Conservation (phyloP, 2,797 vertebrate species). For the Tenualosa ilisha region DNA sequence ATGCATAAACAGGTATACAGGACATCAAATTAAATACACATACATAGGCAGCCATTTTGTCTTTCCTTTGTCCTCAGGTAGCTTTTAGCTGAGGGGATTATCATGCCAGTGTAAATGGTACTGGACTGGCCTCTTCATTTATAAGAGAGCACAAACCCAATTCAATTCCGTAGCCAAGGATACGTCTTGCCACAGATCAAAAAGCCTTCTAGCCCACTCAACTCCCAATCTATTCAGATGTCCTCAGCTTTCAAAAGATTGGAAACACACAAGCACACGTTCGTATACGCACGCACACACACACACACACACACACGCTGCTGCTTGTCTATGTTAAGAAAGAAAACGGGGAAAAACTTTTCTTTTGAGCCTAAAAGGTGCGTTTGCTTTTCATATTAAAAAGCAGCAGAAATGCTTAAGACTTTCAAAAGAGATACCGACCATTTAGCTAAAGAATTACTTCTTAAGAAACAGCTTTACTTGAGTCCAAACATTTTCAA, state of each 20-base stretch:
- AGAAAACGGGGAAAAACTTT: not conserved
- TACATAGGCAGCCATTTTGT: not conserved
- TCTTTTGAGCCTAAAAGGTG: not conserved
- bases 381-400: not conserved
- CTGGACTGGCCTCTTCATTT: not conserved
- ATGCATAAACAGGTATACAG: no score
- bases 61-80: not conserved
- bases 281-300: not conserved
- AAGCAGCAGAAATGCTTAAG: not conserved
- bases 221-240: not conserved
- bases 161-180: not conserved
- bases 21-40: not conserved
- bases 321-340: not conserved
- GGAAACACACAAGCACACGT: not conserved
- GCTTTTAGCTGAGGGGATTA: not conserved
- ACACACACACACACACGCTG: not conserved
- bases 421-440: not conserved
- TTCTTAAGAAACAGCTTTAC: not conserved
- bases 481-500: not conserved
- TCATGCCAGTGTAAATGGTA: not conserved
- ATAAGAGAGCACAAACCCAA: not conserved
- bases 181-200: not conserved
- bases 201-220: not conserved
- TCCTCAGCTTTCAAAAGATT: not conserved
- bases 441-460: not conserved